These are phyloP conservation scores for Cricetomys ansorgei DNA, from an alignment of 2,113 vertebrate genomes.

Conservation along the genomic window DNA sequence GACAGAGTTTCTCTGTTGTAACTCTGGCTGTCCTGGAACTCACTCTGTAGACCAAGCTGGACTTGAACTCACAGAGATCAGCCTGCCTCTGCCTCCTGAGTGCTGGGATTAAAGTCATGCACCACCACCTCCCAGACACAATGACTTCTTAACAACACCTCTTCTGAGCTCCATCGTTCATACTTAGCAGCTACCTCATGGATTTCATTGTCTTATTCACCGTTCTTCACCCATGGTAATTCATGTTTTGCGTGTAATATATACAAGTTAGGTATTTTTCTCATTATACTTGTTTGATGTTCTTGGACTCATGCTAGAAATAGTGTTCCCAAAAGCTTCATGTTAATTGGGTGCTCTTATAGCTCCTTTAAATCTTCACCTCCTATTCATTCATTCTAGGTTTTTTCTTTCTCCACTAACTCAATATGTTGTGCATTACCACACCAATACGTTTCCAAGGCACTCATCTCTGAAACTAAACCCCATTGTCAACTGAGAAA, in stretches of 20 bases:
- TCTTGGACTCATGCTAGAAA: not conserved
- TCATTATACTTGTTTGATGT: not conserved
- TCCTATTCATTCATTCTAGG: not conserved
- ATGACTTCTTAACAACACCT: not conserved
- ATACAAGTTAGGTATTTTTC: not conserved
- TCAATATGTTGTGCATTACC: not conserved
- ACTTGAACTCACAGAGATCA: too few relatives aligned
- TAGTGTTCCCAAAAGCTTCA: not conserved
- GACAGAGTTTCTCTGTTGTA: too few relatives aligned
- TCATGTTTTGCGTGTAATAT: not conserved
- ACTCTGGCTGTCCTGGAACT: too few relatives aligned
- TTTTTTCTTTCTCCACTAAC: not conserved
- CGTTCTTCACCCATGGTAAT: not conserved
- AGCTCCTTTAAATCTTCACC: not conserved
- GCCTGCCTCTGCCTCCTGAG: too few relatives aligned
- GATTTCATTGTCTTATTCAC: not conserved
- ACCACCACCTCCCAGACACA: too few relatives aligned
- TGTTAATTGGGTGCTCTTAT: not conserved
- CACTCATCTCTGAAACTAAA: conserved; percentile 38
- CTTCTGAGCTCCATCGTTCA: not conserved
- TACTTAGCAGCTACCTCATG: not conserved
- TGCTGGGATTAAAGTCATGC: too few relatives aligned
- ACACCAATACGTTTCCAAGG: not conserved
- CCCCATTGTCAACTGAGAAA: not conserved
- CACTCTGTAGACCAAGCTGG: too few relatives aligned